Evolutionary conservation across 2,113 vertebrate genomes (phyloP), one percentile per base, ranked within the genome.

Genomic region (Ranitomeya imitator): DNA sequence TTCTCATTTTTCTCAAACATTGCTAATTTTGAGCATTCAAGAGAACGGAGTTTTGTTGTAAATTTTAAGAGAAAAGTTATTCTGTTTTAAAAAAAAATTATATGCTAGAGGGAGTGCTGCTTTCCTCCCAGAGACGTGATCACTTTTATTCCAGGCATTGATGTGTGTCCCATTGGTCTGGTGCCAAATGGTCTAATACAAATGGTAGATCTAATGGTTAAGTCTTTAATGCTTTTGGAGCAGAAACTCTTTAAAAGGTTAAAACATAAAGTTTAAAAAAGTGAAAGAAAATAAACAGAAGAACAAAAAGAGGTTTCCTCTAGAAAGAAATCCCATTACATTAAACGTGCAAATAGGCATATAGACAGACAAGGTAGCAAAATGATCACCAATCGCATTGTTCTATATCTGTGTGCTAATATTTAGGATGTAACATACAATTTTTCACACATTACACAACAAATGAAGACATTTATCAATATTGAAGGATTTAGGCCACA

Each of bases 401-500:
- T 59, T 71, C 67, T 14, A 51, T 85, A 55, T 54, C 52, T 54
- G 12, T 5, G 21, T 69, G 52, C 55, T 55, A 84, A 71, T 71
- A 84, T 21, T 69, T 65, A 69, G 63, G 61, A 67, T 65, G 45
- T 45, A 67, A 83, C 61, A 83, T 79, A 83, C 51, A 67, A 83
- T 67, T 69, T 61, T 88, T 76, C 69, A 31, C 69, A 73, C 51
- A 16, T 60, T 82, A 31, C 57, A 73, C 80, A 83, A 74, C 26
- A 57, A 88, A 76, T 54, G 37, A 65, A 83, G 80, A 71, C 54
- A 87, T 87, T 87, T 81, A 87, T 87, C 86, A 88, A 54, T 83
- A 83, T 82, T 60, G 80, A 83, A 83, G 80, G 86, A 88, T 83
- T 88, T 83, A 83, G 80, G 86, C 57, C 86, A 88, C 57, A 76